Evolutionary conservation across 2,797 vertebrate species (phyloP), one percentile per base, ranked within the genome.

Genomic region (Craterocephalus amniculus): DNA sequence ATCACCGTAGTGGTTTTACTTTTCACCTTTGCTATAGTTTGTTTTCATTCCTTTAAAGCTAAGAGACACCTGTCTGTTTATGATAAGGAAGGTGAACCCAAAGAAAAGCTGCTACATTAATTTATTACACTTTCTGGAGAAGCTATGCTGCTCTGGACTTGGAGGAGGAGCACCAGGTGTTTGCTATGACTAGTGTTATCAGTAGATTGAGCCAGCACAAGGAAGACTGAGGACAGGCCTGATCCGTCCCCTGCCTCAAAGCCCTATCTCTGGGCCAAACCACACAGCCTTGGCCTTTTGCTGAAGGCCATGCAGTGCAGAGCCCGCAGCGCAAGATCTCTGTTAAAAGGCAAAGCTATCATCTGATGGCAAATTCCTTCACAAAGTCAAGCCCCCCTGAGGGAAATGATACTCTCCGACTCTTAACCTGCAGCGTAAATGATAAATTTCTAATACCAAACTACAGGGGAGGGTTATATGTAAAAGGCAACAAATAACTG

Each of bases 241-340:
- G 81, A 90, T 85, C 81, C 76, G 73, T 85, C 80, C 83, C 89
- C 85, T 74, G 70, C 85, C 82, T 80, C 32, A 72, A 83, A 74
- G 90, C 81, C 77, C 81, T 90, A 94, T 93, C 83, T 92, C 69
- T 73, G 76, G 71, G 87, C 68, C 86, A 88, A 92, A 78, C 80
- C 83, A 82, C 57, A 78, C 79, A 81, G 86, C 84, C 87, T 80
- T 93, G 85, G 85, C 92, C 90, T 92, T 93, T 93, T 57, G 65
- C 77, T 77, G 58, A 71, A 85, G 74, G 82, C 87, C 81, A 73
- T 63, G 45, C 80, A 91, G 84, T 73, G 85, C 76, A 69, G 57
- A 81, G 48, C 83, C 80, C 83, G 81, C 76, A 61, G 81, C 22
- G 80, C 65, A 72, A 48, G 73, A 86, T 87, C 74, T 78, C 68